A percentile compares a stretch with the other conserved stretches of the same genome.
Evolutionary conservation across 2,888 invertebrate species (phyloP).

Genomic region (Vanessa cardui): DNA sequence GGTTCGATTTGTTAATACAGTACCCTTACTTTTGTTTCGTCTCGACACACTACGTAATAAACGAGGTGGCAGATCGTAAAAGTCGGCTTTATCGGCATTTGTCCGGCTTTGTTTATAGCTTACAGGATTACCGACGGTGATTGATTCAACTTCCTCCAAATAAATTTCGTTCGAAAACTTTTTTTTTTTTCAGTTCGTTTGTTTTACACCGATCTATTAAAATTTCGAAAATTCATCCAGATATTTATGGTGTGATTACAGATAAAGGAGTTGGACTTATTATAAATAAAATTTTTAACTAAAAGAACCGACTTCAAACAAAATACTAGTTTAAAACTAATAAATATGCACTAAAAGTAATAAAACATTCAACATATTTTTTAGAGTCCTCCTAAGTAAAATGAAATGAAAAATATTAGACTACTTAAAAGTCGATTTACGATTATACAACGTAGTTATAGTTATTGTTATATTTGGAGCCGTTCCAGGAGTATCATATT

Average conservation of each 20-base stretch:
- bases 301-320: too few species aligned
- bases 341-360: too few species aligned
- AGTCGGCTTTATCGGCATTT: conserved; percentile 66
- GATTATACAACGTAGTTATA: too few species aligned
- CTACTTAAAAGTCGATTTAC: too few species aligned
- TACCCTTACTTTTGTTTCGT: conserved; percentile 65
- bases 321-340: too few species aligned
- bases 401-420: too few species aligned
- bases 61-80: conserved; percentile 79
- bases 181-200: conserved; percentile 54
- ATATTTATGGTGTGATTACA: conserved; percentile 55
- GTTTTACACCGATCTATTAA: conserved; percentile 64
- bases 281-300: too few species aligned
- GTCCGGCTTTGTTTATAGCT: conserved; percentile 74
- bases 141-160: conserved; percentile 73
- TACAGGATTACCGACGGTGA: conserved; percentile 75
- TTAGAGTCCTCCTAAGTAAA: too few species aligned
- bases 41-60: conserved; percentile 63
- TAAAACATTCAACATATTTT: too few species aligned
- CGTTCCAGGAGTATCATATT: too few species aligned
- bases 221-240: conserved; percentile 53
- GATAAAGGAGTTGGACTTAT: conserved; percentile 57
- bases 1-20: conserved; percentile 67
- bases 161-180: conserved; percentile 60
- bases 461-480: too few species aligned